Base-by-base conservation (phyloP, 1,140 invertebrate genomes). In the Nomia melanderi region DNA sequence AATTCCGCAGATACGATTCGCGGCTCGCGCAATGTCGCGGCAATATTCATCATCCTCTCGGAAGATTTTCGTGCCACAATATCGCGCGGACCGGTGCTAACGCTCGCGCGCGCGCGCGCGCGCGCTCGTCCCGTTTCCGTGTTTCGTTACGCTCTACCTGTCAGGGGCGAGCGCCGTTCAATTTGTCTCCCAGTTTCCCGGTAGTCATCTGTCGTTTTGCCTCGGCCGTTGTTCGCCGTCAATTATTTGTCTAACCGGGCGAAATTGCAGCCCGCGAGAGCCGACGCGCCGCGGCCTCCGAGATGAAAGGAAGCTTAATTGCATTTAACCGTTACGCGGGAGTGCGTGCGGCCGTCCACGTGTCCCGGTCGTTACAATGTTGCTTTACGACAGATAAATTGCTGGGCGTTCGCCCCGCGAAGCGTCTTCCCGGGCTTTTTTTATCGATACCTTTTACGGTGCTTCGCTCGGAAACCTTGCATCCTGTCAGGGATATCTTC, bases 231-330 rank as follows among this genome's bases (percentile, higher is more conserved):
- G 65, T 82, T 89, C 89, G 86, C 82, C 82, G 83, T 77, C 88
- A 87, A 90, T 90, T 91, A 88, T 86, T 89, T 84, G 86, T 83
- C 87, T 82, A 65, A 67, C 69, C 77, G 59, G 60, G 81, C 76
- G 62, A 83, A 87, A 87, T 86, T 84, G 78, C 81, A 70, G 47
- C 78, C 71, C 60, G 73, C 78, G 56, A 79, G 74, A n/a, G n/a
- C n/a, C n/a, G n/a, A n/a, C n/a, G 69, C 59, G 60, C 69, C 75
- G 29, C 53, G 70, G 29, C 63, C 57, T 65, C 47, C 62, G 56
- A 59, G 74, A 79, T 65, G 69, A 73, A 77, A 84, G 79, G 77
- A 84, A 83, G 78, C 87, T 84, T 87, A 87, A 89, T 88, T 89
- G 84, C 86, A 84, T 79, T 79, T 57, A 73, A 63, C 64, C 66